Evolutionary conservation across 2,113 vertebrate genomes (phyloP), one percentile per base, ranked within the genome.

Genomic region (Hemiscyllium ocellatum): DNA sequence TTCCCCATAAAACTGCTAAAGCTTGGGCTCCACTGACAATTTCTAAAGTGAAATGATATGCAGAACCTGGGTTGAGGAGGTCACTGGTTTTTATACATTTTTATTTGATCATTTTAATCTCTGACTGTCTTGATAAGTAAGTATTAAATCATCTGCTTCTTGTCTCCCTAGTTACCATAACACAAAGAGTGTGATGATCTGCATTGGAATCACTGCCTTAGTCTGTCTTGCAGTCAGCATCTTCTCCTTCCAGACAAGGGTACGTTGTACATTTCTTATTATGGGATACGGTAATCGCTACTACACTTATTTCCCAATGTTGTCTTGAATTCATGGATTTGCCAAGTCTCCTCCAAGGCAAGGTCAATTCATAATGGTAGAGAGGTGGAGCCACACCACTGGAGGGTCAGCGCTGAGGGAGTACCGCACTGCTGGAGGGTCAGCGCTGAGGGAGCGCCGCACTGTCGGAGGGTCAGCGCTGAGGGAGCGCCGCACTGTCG

Each of bases 211-310:
- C 83, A 97, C 96, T 12, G 96, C 96, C 66, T 47, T 97, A 87
- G 97, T 97, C 72, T 97, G 97, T 91, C 72, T 97, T 7, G 96
- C 96, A 12, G 95, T 97, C 94, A 97, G 96, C 3, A 96, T 97
- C 72, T 97, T 97, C 96, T 97, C 96, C 95, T 97, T 96, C 96
- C 97, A 97, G 52, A 96, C 96, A 42, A 96, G 96, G 96, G 97
- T 97, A 52, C 91, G 96, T n/a, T 24, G 12, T 50, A 50, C 15
- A 47, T 42, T 13, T 56, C 20, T 19, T 42, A 42, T n/a, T 10
- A 1, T 0, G 6, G 24, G 4, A 26, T 10, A n/a, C 22, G 17
- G 19, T 4, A 17, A 2, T 83, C 4, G 19, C 72, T 83, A 17
- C 37, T 17, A 42, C 42, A 37, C 15, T 83, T 83, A 42, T 20